Conservation (phyloP, 30 jellyfish, hydroid and myxozoan species). For the Nemopilema nomurai region DNA sequence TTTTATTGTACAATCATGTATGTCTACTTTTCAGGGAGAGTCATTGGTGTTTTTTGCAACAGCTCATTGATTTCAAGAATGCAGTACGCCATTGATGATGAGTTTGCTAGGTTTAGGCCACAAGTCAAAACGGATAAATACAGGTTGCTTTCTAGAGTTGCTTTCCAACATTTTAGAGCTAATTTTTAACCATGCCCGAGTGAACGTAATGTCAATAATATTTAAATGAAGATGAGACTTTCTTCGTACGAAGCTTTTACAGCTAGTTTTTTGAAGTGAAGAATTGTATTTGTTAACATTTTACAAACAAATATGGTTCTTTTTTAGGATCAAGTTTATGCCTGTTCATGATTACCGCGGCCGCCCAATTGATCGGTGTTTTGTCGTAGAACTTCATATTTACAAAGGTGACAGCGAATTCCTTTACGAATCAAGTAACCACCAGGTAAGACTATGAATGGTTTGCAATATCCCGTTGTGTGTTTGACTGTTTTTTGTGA, state of each 20-base stretch:
- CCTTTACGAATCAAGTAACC: constrained; percentile 80
- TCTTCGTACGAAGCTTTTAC: too few relatives aligned
- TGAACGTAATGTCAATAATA: too few relatives aligned
- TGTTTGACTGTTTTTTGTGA: background rate
- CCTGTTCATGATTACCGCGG: constrained; percentile 54
- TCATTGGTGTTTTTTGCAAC: constrained; percentile 11
- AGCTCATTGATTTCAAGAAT: background rate
- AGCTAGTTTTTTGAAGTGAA: too few relatives aligned
- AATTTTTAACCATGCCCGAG: too few relatives aligned
- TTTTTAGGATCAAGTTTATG: constrained; percentile 52
- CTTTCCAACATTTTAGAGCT: too few relatives aligned
- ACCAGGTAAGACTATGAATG: constrained; percentile 46
- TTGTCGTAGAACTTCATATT: constrained; percentile 72
- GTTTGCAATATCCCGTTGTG: background rate
- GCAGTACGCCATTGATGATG: background rate
- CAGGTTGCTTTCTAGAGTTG: constrained; percentile 1
- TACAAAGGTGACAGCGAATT: constrained; percentile 61
- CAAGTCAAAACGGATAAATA: background rate
- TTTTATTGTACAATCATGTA: background rate
- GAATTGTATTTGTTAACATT: too few relatives aligned
- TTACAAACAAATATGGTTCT: too few relatives aligned
- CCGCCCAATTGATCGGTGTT: background rate
- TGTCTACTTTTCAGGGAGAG: background rate
- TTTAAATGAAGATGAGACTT: too few relatives aligned
- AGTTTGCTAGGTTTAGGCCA: constrained; percentile 24